Evolutionary conservation across 2,888 invertebrate genomes (phyloP).

Genomic region (Dinocampus coccinellae): DNA sequence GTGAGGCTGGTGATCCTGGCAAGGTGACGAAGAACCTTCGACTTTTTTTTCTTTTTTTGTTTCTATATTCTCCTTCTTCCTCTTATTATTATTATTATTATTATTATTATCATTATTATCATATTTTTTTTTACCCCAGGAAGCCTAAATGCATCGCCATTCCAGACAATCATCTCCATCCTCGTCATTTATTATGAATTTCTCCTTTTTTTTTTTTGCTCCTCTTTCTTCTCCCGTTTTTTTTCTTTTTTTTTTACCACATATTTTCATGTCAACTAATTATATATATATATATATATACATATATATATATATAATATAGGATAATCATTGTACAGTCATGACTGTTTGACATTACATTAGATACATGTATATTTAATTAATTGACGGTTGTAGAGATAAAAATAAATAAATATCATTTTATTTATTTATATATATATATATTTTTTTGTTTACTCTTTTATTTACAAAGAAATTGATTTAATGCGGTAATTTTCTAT

Average conservation of each 20-base stretch:
- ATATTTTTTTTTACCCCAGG: no score
- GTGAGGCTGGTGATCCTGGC: slow-evolving; percentile 33
- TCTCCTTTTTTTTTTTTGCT: no score
- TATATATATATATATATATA: neutral
- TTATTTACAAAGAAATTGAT: neutral
- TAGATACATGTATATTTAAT: neutral
- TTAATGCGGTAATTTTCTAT: neutral
- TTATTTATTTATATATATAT: neutral
- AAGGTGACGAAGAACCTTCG: slow-evolving; percentile 32
- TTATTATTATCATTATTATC: no score
- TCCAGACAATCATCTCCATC: slow-evolving; percentile 4
- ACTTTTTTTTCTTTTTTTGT: slow-evolving; percentile 35
- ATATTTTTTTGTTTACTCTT: no score
- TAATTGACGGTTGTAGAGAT: neutral
- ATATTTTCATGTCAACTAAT: slow-evolving; percentile 8
- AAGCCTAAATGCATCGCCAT: slow-evolving; percentile 21
- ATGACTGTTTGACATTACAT: neutral
- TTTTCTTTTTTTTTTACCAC: neutral
- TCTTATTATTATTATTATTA: no score
- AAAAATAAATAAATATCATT: neutral
- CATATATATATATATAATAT: neutral
- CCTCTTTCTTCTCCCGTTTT: neutral
- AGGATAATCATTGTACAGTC: neutral
- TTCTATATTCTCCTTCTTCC: no score
- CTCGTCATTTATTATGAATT: slow-evolving; percentile 1